phyloP scores from a whole-genome alignment of 2,888 invertebrate genomes.

The Mamestra brassicae region DNA sequence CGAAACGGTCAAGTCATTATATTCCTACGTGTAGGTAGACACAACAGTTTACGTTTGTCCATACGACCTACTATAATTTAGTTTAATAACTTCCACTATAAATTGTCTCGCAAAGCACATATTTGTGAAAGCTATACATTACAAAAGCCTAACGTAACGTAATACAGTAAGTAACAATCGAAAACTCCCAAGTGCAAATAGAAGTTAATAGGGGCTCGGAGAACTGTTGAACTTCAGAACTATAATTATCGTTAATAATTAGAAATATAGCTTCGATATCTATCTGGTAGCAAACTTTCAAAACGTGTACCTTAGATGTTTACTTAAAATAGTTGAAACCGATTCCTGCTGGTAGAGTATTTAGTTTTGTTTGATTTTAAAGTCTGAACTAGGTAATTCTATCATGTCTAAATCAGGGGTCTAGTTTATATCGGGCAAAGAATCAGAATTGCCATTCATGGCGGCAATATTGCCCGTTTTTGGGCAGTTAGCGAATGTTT shows the following conservation, averaged over 20 bases:
- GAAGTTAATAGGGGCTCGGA: slow-evolving; percentile 37
- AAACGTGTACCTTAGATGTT: slow-evolving; percentile 11
- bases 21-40: no score
- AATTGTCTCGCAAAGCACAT: slow-evolving; percentile 17
- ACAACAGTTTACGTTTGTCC: background rate
- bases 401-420: background rate
- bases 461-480: background rate
- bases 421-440: no score
- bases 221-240: slow-evolving; percentile 41
- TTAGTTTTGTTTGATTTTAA: slow-evolving; percentile 4
- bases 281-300: slow-evolving; percentile 28
- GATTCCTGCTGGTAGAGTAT: slow-evolving; percentile 4
- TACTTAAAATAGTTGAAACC: slow-evolving; percentile 31
- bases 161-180: slow-evolving; percentile 27
- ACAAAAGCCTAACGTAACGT: slow-evolving; percentile 11
- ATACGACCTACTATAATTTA: background rate
- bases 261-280: slow-evolving; percentile 51
- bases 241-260: slow-evolving; percentile 50
- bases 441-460: no score
- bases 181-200: slow-evolving; percentile 51
- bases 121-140: slow-evolving; percentile 35
- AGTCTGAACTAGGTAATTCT: background rate
- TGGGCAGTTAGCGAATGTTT: background rate
- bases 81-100: slow-evolving; percentile 25
- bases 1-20: no score